Percentiles rank a stretch among this genome's conserved stretches.
Conservation (phyloP, 2,888 invertebrate genomes). For the Parascotia fuliginaria region DNA sequence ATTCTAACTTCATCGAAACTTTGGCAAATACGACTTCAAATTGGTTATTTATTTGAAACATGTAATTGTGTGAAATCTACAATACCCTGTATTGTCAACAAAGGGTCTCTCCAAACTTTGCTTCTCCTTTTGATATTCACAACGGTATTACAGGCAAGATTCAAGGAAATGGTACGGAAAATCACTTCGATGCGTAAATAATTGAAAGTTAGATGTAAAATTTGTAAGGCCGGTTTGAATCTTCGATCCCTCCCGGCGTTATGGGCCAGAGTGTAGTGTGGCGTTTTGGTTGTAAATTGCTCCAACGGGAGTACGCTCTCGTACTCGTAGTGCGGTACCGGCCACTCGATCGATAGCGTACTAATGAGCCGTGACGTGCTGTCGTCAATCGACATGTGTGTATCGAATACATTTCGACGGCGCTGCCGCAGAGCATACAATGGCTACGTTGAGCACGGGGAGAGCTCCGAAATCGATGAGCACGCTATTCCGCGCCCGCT, state of each 20-base stretch:
- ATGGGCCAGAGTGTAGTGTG: conserved; percentile 8
- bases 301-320: conserved; percentile 17
- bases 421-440: conserved; percentile 2
- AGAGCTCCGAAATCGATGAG: conserved; percentile 8
- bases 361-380: conserved; percentile 72
- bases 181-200: conserved; percentile 69
- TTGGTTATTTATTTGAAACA: conserved; percentile 17
- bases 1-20: conserved; percentile 1
- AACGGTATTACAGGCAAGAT: conserved; percentile 62
- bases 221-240: conserved; percentile 50
- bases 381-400: conserved; percentile 59
- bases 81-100: conserved; percentile 49
- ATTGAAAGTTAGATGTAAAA: conserved; percentile 65
- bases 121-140: conserved; percentile 55
- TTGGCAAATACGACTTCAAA: conserved; percentile 1
- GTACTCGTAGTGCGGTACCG: conserved; percentile 5
- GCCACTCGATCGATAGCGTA: conserved; percentile 64
- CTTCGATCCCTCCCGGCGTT: conserved; percentile 21
- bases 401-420: conserved; percentile 32
- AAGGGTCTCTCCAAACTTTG: conserved; percentile 52
- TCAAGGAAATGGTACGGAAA: conserved; percentile 62
- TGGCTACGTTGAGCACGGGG: not conserved
- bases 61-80: conserved; percentile 36
- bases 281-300: conserved; percentile 21
- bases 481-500: conserved; percentile 22